These are phyloP conservation scores for Galeopsomyia nigrocyanea DNA, from an alignment of 2,888 invertebrate genomes.

Conservation along the genomic window DNA sequence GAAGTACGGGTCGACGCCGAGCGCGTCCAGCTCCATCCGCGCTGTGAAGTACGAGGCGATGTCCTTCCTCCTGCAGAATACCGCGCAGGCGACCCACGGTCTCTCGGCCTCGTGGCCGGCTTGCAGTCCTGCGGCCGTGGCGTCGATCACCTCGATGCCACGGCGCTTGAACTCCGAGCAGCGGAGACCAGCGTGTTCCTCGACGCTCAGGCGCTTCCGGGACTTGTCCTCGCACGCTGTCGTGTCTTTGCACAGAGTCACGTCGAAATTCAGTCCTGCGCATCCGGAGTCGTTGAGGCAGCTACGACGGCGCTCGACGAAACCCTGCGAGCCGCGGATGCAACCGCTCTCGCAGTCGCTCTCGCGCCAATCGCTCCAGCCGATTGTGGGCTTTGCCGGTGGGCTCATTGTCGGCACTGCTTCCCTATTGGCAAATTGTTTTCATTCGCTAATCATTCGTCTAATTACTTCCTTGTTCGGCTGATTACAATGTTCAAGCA, in stretches of 20 bases:
- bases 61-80: conserved; percentile 79
- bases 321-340: conserved; percentile 75
- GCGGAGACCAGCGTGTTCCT: conserved; percentile 75
- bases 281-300: conserved; percentile 69
- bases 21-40: conserved; percentile 80
- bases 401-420: neutral
- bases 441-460: too few relatives aligned
- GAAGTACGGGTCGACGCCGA: conserved; percentile 78
- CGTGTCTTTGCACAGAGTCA: conserved; percentile 75
- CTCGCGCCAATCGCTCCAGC: conserved; percentile 77
- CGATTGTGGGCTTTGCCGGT: conserved; percentile 53
- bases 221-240: conserved; percentile 72
- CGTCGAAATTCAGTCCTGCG: conserved; percentile 62
- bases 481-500: too few relatives aligned
- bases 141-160: conserved; percentile 69
- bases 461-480: too few relatives aligned
- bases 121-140: conserved; percentile 79
- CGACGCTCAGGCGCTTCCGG: conserved; percentile 20
- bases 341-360: conserved; percentile 79
- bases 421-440: neutral
- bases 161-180: conserved; percentile 75
- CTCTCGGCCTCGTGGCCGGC: conserved; percentile 81
- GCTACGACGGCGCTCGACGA: conserved; percentile 71
- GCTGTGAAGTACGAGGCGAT: conserved; percentile 82
- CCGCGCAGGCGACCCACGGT: conserved; percentile 85